A percentile compares a stretch with the other conserved stretches of the same genome.
Evolutionary conservation across 2,888 invertebrate genomes (phyloP).

Genomic region (Standfussiana lucernea): DNA sequence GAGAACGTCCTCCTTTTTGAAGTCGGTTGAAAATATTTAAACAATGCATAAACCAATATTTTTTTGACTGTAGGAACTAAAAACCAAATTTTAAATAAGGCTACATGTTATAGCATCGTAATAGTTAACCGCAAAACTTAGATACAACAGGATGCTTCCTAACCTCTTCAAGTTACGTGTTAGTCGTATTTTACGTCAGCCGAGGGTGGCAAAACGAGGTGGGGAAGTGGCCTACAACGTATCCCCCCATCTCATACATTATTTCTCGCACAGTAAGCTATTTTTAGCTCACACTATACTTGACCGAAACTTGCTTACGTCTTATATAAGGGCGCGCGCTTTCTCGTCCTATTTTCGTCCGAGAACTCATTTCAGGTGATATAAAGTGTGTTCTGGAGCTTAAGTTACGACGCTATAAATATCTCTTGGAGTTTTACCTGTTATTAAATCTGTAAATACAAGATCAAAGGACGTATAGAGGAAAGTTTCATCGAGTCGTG

Average conservation of each 20-base stretch:
- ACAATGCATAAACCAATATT: not conserved
- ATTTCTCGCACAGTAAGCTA: constrained; percentile 29
- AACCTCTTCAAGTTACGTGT: not conserved
- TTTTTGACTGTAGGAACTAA: not conserved
- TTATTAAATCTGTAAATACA: constrained; percentile 11
- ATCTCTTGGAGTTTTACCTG: constrained; percentile 6
- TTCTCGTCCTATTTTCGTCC: constrained; percentile 29
- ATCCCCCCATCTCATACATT: constrained; percentile 20
- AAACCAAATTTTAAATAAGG: not conserved
- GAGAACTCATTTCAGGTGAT: constrained; percentile 7
- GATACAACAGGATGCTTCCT: not conserved
- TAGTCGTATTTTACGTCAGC: constrained; percentile 11
- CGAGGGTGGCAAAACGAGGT: not conserved
- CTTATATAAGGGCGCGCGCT: constrained; percentile 4
- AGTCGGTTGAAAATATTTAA: too few relatives aligned
- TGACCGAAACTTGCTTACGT: constrained; percentile 6
- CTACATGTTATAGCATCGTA: too few relatives aligned
- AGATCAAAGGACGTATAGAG: constrained; percentile 10
- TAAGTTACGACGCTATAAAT: constrained; percentile 18
- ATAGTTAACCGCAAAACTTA: too few relatives aligned
- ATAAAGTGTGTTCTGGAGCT: constrained; percentile 13
- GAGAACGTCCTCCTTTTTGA: too few relatives aligned
- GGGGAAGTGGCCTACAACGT: not conserved
- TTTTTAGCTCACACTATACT: constrained; percentile 36
- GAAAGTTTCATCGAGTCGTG: constrained; percentile 10